A percentile compares a stretch with the other conserved stretches of the same genome.
Conservation (phyloP, 2,797 vertebrate genomes). For the Hylomyscus alleni region DNA sequence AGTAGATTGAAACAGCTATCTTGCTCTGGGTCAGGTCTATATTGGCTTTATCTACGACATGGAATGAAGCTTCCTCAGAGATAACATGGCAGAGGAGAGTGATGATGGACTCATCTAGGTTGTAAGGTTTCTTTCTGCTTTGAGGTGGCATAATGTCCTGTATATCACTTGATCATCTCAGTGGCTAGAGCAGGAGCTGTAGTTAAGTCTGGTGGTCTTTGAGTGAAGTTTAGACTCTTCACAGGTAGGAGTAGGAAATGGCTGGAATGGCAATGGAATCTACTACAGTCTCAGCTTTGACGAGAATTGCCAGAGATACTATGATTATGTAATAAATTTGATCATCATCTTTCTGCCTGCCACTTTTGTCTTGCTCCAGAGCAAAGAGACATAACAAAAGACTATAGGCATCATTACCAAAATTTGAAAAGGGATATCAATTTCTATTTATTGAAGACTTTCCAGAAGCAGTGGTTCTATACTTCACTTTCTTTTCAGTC, state of each 20-base stretch:
- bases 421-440: conserved; percentile 33
- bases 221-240: neutral
- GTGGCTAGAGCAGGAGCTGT: neutral
- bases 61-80: neutral
- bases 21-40: neutral
- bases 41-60: neutral
- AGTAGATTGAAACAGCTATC: conserved; percentile 13
- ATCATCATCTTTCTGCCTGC: conserved; percentile 28
- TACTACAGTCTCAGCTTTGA: conserved; percentile 2
- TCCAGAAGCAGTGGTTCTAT: neutral
- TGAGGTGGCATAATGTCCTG: neutral
- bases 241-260: neutral
- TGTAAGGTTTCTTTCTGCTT: conserved; percentile 25
- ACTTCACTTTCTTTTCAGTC: conserved; percentile 21
- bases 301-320: neutral
- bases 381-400: conserved; percentile 33
- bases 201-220: neutral
- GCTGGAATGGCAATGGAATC: neutral
- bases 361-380: neutral
- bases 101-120: neutral
- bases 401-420: neutral
- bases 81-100: neutral
- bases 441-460: conserved; percentile 48
- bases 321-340: neutral
- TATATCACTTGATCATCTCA: neutral